Evolutionary conservation across 2,888 invertebrate genomes (phyloP).

Genomic region (Rhyacophila evoluta): DNA sequence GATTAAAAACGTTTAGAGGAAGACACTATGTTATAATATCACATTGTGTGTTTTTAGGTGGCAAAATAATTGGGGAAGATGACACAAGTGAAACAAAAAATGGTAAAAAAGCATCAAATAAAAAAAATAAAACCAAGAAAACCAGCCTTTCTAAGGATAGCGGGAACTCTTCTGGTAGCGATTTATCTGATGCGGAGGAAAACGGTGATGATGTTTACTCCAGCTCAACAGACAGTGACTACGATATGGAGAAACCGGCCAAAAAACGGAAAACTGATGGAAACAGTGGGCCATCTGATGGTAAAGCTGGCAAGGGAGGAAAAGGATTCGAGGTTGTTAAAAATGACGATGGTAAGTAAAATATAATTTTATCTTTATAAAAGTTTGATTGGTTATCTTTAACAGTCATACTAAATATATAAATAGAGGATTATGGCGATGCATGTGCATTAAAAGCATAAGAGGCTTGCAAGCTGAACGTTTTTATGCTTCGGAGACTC

Average conservation of each 20-base stretch:
- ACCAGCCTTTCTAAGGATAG: constrained; percentile 34
- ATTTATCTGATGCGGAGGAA: constrained; percentile 60
- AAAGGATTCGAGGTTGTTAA: constrained; percentile 76
- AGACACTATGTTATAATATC: too few species aligned
- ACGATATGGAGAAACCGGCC: constrained; percentile 62
- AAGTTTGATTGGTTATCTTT: too few species aligned
- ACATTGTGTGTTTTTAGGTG: too few species aligned
- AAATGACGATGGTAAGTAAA: constrained; percentile 67
- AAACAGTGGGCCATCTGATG: constrained; percentile 58
- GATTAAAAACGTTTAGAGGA: too few species aligned
- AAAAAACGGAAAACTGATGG: constrained; percentile 54
- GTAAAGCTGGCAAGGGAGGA: constrained; percentile 57
- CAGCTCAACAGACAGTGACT: constrained; percentile 66
- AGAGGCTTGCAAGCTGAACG: too few species aligned
- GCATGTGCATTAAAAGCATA: too few species aligned
- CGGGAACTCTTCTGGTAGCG: constrained; percentile 33
- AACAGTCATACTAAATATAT: too few species aligned
- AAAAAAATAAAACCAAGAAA: constrained; percentile 30
- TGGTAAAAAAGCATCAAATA: not conserved
- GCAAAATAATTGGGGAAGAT: constrained; percentile 60
- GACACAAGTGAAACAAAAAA: not conserved
- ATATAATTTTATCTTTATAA: too few species aligned
- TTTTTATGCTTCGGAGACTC: too few species aligned
- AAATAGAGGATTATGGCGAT: too few species aligned
- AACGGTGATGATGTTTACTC: constrained; percentile 63